Conservation (phyloP, 2,113 vertebrate species). For the Hassar affinis region DNA sequence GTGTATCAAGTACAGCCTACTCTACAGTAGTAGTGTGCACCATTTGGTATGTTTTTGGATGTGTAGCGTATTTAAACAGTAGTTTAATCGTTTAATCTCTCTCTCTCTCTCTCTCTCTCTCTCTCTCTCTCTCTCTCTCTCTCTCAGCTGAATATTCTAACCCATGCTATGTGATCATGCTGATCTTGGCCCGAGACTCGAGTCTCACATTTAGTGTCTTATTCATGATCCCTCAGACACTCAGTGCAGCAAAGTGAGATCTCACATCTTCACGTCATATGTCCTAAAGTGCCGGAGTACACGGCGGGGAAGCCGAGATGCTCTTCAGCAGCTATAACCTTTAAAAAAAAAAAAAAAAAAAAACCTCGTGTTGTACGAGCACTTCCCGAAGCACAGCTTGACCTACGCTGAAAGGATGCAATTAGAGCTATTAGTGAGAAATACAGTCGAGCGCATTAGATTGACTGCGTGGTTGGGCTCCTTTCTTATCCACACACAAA, state of each 20-base stretch:
- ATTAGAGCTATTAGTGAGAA: slow-evolving; percentile 41
- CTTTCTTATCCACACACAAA: background rate
- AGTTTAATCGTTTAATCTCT: no score
- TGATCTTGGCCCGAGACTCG: background rate
- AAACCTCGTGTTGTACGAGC: slow-evolving; percentile 20
- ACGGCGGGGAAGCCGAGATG: background rate
- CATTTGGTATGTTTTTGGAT: background rate
- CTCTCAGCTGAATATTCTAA: background rate
- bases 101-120: background rate
- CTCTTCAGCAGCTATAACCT: slow-evolving; percentile 29
- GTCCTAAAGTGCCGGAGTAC: slow-evolving; percentile 16
- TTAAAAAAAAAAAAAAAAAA: slow-evolving; percentile 9
- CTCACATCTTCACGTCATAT: slow-evolving; percentile 16
- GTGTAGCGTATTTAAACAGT: background rate
- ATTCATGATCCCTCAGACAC: background rate
- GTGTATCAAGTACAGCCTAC: background rate
- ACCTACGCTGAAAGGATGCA: slow-evolving; percentile 25
- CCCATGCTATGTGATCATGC: background rate
- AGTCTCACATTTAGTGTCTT: background rate
- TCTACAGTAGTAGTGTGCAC: background rate
- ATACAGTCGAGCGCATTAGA: slow-evolving; percentile 3
- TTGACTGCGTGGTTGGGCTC: background rate
- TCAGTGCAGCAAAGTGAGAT: slow-evolving; percentile 12
- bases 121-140: background rate
- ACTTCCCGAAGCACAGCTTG: slow-evolving; percentile 38